These are phyloP conservation scores for Heterochromis multidens DNA, from an alignment of 2,113 vertebrate species.

Conservation along the genomic window DNA sequence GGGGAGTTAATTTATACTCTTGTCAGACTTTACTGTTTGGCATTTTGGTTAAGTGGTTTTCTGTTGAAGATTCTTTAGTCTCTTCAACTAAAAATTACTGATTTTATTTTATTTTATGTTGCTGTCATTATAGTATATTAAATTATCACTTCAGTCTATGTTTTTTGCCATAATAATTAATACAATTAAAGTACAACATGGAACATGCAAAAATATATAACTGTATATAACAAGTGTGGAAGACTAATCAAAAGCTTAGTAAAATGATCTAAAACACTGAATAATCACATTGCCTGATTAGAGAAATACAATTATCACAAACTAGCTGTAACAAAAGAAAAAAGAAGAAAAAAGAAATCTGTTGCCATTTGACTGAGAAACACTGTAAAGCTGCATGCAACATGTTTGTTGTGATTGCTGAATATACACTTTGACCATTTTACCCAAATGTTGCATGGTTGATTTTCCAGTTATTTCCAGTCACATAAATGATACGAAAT, in stretches of 20 bases:
- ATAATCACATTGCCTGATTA: neutral
- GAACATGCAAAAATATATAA: neutral
- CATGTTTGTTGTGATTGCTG: constrained; percentile 4
- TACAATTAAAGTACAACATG: neutral
- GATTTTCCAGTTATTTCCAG: constrained; percentile 14
- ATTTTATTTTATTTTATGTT: neutral
- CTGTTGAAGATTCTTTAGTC: neutral
- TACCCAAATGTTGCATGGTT: constrained; percentile 6
- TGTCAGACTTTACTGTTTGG: neutral
- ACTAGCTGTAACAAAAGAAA: neutral
- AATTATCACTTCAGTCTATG: neutral
- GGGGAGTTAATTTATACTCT: neutral
- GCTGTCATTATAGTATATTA: neutral
- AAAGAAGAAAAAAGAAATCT: neutral
- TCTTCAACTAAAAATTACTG: neutral
- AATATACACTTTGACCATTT: constrained; percentile 21
- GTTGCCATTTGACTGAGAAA: neutral
- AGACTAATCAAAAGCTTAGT: neutral
- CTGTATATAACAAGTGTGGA: neutral
- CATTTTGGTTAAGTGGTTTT: neutral
- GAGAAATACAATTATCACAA: neutral
- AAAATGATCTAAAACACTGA: neutral
- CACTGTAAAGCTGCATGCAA: neutral
- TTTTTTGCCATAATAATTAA: neutral
- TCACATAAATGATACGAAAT: constrained; percentile 19